A percentile compares a stretch with the other conserved stretches of the same genome.
Evolutionary conservation across 2,797 vertebrate species (phyloP).

Genomic region (Artibeus lituratus): DNA sequence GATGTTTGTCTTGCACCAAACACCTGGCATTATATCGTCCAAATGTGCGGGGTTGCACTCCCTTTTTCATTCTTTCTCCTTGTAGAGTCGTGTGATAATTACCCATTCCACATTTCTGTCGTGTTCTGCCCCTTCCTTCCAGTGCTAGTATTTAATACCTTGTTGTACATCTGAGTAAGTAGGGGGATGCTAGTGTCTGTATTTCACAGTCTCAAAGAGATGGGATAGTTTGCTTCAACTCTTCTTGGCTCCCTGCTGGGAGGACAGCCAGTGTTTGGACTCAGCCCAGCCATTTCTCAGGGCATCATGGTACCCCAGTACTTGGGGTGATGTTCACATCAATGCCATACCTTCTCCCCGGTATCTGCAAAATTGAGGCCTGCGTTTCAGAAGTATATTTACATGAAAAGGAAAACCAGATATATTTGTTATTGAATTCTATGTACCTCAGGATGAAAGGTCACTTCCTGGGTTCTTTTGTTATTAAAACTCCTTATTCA

Average conservation of each 20-base stretch:
- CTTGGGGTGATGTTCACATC: not conserved
- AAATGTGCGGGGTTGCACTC: not conserved
- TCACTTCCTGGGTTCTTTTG: not conserved
- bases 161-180: not conserved
- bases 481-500: not conserved
- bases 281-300: not conserved
- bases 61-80: not conserved
- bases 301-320: fast-evolving
- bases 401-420: not conserved
- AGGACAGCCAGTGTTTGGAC: not conserved
- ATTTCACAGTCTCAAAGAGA: not conserved
- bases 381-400: not conserved
- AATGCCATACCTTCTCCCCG: not conserved
- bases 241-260: not conserved
- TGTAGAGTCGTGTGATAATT: not conserved
- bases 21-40: constrained; percentile 41
- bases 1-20: constrained; percentile 53
- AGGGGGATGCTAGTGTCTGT: not conserved
- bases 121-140: not conserved
- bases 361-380: not conserved
- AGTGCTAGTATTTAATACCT: not conserved
- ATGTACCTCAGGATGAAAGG: not conserved
- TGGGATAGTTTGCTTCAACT: not conserved
- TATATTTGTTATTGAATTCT: not conserved
- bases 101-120: not conserved